Base-by-base conservation (phyloP, 2,797 vertebrate genomes). In the Siniperca scherzeri region DNA sequence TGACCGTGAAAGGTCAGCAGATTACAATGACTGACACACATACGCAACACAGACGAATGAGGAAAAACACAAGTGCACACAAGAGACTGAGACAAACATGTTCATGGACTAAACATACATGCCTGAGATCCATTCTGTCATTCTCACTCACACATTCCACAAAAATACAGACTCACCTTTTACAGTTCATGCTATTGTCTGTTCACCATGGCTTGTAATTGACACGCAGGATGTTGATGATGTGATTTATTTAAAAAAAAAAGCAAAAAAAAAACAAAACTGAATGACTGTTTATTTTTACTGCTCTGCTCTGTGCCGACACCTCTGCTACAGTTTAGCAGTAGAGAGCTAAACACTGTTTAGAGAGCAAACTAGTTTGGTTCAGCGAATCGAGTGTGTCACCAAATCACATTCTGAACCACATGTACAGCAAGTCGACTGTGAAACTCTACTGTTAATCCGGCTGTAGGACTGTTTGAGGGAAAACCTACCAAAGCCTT, bases 401-500 rank as follows among this genome's bases (percentile, higher is more conserved):
- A 75, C 75, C 22, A n/a, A 55, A 70, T 80, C 64, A 57, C 72
- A 61, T 50, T 52, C 55, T 70, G 80, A 87, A 77, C 86, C 62
- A 77, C 77, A 70, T 62, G 80, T 86, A 76, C 75, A 89, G 83
- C 89, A 88, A 84, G 84, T 77, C 36, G 65, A 91, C 88, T 92
- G 91, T 92, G 85, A 92, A 86, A 82, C 90, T 85, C 90, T 89
- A 84, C 82, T 88, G 81, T 91, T 89, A 89, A 81, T 84, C 75
- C 89, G 92, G 89, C 88, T 83, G 66, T 72, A 90, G 83, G 88
- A 94, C 91, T 93, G 88, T 94, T 93, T 38, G 80, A 92, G 86
- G 74, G 85, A 84, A 89, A 90, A 88, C 75, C 82, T 92, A 95
- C 94, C 94, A 95, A 95, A 94, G 93, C 92, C 92, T 94, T 93